These are phyloP conservation scores for Troides helena DNA, from an alignment of 2,888 invertebrate genomes.

Conservation along the genomic window DNA sequence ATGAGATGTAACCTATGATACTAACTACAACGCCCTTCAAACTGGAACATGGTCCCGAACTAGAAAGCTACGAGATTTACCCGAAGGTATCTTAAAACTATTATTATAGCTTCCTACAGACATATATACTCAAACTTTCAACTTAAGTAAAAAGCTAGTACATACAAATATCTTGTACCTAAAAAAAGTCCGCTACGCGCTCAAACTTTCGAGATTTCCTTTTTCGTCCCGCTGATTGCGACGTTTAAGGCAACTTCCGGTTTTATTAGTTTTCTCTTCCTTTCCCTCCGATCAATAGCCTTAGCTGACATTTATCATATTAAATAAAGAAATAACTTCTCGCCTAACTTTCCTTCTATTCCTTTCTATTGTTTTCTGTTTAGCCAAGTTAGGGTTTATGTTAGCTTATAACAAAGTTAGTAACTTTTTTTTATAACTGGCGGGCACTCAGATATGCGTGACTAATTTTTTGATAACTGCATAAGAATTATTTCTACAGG, in stretches of 20 bases:
- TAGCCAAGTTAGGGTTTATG: not conserved
- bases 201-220: constrained; percentile 21
- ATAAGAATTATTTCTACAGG: too few relatives aligned
- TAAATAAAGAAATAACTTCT: constrained; percentile 1
- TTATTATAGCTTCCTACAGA: too few relatives aligned
- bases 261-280: constrained; percentile 23
- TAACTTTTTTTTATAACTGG: too few relatives aligned
- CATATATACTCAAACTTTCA: constrained; percentile 3
- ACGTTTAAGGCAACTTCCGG: constrained; percentile 21
- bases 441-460: too few relatives aligned
- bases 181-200: constrained; percentile 15
- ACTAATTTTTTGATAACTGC: too few relatives aligned
- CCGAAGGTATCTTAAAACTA: too few relatives aligned
- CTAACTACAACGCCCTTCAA: too few relatives aligned
- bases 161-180: constrained; percentile 13
- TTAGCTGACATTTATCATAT: constrained; percentile 20
- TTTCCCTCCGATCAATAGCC: constrained; percentile 8
- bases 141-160: not conserved
- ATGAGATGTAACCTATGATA: too few relatives aligned
- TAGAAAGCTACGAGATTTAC: too few relatives aligned
- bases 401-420: too few relatives aligned
- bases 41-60: too few relatives aligned
- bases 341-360: too few relatives aligned
- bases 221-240: constrained; percentile 24
- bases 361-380: not conserved